Conservation (phyloP, 64 coral and sea anemone species). For the Montipora foliosa region DNA sequence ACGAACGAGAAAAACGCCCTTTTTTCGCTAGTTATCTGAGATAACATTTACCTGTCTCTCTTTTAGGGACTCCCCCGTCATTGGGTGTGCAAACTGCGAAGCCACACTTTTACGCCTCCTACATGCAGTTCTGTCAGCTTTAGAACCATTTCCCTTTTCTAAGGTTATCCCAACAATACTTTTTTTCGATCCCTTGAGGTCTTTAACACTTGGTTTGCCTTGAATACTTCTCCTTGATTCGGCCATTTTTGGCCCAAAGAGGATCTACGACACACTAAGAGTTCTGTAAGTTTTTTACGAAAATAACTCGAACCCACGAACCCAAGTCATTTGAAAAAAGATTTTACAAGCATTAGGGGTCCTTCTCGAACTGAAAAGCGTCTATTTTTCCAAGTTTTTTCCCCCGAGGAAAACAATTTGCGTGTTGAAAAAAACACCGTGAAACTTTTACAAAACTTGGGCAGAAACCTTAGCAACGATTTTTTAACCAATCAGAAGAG, state of each 20-base stretch:
- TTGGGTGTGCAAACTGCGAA: constrained; percentile 79
- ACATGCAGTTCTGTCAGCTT: constrained; percentile 53
- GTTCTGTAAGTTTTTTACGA: neutral
- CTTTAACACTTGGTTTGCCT: neutral
- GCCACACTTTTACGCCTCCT: constrained; percentile 77
- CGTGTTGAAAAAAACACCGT: neutral
- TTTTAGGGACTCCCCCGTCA: constrained; percentile 91
- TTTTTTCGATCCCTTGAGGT: constrained; percentile 50
- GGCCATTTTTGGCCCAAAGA: neutral
- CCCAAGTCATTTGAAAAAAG: neutral
- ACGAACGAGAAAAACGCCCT: too few relatives aligned
- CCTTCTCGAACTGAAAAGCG: too few relatives aligned
- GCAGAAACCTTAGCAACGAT: neutral
- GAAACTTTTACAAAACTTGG: neutral
- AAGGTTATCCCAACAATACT: neutral
- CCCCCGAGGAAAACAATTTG: too few relatives aligned
- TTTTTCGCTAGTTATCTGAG: neutral
- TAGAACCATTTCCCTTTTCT: constrained; percentile 32
- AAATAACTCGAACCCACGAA: neutral
- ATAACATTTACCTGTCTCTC: constrained; percentile 75
- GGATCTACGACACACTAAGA: neutral
- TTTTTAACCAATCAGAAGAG: constrained; percentile 22
- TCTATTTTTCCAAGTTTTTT: too few relatives aligned
- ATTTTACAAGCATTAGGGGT: neutral
- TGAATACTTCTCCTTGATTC: neutral